Conservation (phyloP, 2,797 vertebrate genomes). For the Coccyzus lansbergi region DNA sequence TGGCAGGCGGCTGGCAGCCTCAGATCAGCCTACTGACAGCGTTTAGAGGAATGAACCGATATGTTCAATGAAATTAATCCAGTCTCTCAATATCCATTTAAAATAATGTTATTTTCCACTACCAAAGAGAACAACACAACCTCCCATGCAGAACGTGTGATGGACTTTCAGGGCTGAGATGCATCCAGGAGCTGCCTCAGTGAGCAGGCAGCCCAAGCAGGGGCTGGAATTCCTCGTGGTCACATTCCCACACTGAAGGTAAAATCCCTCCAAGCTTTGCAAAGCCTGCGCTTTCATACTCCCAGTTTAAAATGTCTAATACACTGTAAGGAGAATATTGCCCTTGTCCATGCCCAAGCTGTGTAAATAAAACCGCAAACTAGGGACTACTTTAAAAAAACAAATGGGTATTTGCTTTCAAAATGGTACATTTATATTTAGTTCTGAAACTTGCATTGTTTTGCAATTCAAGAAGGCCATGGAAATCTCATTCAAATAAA, state of each 20-base stretch:
- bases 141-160: background rate
- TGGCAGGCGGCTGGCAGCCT: background rate
- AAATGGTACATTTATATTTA: background rate
- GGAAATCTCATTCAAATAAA: background rate
- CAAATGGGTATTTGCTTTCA: background rate
- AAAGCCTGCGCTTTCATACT: background rate
- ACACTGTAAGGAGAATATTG: background rate
- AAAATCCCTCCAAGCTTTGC: background rate
- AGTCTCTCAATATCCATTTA: background rate
- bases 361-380: background rate
- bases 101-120: background rate
- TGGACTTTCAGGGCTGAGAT: too few relatives aligned
- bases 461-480: background rate
- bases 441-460: background rate
- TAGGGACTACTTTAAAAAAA: background rate
- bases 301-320: background rate
- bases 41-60: background rate
- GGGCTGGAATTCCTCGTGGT: background rate
- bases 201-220: background rate
- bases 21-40: background rate
- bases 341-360: background rate
- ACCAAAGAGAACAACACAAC: background rate
- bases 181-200: background rate
- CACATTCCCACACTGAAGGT: background rate
- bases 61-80: background rate